These are phyloP conservation scores for Anoplopoma fimbria DNA, from an alignment of 2,113 vertebrate species.

Conservation along the genomic window DNA sequence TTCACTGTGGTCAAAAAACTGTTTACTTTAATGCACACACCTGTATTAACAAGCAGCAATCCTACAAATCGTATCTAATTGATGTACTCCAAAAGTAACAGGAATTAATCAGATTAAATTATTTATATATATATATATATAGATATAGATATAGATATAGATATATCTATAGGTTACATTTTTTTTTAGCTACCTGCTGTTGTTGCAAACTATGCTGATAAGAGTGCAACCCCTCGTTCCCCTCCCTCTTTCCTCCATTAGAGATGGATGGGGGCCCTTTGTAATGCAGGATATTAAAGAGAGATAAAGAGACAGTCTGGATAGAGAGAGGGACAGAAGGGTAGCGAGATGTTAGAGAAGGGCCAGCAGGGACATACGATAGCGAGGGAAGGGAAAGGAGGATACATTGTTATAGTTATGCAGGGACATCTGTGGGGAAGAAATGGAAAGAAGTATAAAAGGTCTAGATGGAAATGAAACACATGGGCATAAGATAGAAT, in stretches of 20 bases:
- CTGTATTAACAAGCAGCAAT: too few relatives aligned
- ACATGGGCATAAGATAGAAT: background rate
- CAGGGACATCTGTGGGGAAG: constrained; percentile 1
- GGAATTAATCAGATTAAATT: background rate
- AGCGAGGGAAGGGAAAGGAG: constrained; percentile 1
- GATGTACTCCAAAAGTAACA: background rate
- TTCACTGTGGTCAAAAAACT: background rate
- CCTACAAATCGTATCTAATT: background rate
- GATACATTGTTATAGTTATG: constrained; percentile 21
- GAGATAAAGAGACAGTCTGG: constrained; percentile 9
- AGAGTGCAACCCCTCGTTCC: background rate
- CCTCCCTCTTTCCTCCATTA: background rate
- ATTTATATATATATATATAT: too few relatives aligned
- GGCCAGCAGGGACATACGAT: constrained; percentile 2
- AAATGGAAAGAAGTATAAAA: background rate
- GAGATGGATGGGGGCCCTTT: constrained; percentile 11
- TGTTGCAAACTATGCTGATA: background rate
- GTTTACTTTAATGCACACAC: too few relatives aligned
- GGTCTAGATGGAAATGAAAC: background rate
- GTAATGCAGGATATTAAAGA: constrained; percentile 28
- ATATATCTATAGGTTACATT: too few relatives aligned
- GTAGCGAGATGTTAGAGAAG: constrained; percentile 1
- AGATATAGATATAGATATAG: too few relatives aligned
- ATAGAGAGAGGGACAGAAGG: background rate
- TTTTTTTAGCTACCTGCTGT: background rate